Conservation (phyloP, 2,113 vertebrate species). For the Trichomycterus rosablanca region DNA sequence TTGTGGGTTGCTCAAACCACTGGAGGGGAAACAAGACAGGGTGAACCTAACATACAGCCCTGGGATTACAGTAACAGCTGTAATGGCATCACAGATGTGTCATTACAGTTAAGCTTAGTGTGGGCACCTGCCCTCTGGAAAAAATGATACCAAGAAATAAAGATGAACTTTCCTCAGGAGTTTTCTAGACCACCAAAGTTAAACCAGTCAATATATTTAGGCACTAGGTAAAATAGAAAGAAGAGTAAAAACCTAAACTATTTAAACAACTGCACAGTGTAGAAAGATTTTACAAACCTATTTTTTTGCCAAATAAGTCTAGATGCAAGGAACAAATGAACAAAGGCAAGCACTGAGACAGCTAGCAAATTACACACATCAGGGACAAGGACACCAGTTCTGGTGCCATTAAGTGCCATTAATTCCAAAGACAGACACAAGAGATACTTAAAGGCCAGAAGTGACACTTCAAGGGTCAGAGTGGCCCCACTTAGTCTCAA, state of each 20-base stretch:
- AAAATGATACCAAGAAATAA: not conserved
- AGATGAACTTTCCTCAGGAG: constrained; percentile 1
- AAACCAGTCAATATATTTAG: not conserved
- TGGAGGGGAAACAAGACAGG: constrained; percentile 39
- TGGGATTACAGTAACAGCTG: constrained; percentile 6
- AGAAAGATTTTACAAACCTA: too few relatives aligned
- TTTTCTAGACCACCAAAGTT: not conserved
- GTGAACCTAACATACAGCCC: constrained; percentile 11
- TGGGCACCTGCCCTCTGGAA: not conserved
- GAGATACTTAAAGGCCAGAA: constrained; percentile 3
- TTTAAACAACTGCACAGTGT: too few relatives aligned
- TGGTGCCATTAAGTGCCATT: not conserved
- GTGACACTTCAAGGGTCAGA: constrained; percentile 10
- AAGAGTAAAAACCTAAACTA: not conserved
- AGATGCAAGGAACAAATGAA: not conserved
- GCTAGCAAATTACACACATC: constrained; percentile 12
- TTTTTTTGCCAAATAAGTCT: too few relatives aligned
- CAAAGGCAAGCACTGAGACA: not conserved
- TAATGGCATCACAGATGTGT: constrained; percentile 26
- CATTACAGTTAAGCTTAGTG: constrained; percentile 21
- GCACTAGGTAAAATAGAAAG: too few relatives aligned
- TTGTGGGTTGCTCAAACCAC: constrained; percentile 65
- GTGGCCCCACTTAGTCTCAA: constrained; percentile 27
- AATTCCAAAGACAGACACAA: constrained; percentile 6
- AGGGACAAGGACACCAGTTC: constrained; percentile 1